A percentile compares a stretch with the other conserved stretches of the same genome.
Conservation (phyloP, 1,140 invertebrate genomes). For the Dufourea novaeangliae region DNA sequence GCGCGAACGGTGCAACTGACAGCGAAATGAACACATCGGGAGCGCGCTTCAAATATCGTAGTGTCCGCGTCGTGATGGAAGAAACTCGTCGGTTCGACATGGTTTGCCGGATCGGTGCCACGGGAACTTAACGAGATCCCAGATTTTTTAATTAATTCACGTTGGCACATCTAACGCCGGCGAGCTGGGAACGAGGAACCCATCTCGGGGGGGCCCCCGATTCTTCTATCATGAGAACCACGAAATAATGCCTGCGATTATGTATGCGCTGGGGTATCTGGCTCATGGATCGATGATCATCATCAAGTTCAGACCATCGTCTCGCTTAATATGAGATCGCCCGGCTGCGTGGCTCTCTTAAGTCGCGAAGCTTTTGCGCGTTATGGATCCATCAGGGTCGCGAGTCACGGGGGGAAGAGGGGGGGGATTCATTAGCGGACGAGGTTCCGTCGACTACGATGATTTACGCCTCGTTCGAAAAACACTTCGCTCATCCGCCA, state of each 20-base stretch:
- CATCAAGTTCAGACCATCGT: slow-evolving; percentile 52
- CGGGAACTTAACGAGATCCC: slow-evolving; percentile 68
- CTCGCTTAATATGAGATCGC: background rate
- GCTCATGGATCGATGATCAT: slow-evolving; percentile 58
- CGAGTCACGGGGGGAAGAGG: background rate
- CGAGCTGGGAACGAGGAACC: slow-evolving; percentile 67
- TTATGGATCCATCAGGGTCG: slow-evolving; percentile 31
- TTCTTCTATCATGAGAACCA: slow-evolving; percentile 66
- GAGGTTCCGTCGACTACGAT: background rate
- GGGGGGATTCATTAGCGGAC: background rate
- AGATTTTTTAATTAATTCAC: slow-evolving; percentile 68
- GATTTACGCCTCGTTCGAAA: background rate
- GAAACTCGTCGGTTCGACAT: slow-evolving; percentile 53
- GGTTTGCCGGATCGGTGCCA: slow-evolving; percentile 65
- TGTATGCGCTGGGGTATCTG: slow-evolving; percentile 55
- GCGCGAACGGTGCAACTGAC: background rate
- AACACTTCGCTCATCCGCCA: background rate
- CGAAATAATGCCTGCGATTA: slow-evolving; percentile 67
- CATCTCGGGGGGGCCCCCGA: slow-evolving; percentile 11
- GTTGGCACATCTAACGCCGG: slow-evolving; percentile 62
- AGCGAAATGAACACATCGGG: slow-evolving; percentile 8
- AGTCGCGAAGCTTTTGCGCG: slow-evolving; percentile 37
- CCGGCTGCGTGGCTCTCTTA: slow-evolving; percentile 25
- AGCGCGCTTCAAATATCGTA: slow-evolving; percentile 47
- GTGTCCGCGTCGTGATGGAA: slow-evolving; percentile 32